Base-by-base conservation (phyloP, 2,113 vertebrate species). In the Indicator maculatus region DNA sequence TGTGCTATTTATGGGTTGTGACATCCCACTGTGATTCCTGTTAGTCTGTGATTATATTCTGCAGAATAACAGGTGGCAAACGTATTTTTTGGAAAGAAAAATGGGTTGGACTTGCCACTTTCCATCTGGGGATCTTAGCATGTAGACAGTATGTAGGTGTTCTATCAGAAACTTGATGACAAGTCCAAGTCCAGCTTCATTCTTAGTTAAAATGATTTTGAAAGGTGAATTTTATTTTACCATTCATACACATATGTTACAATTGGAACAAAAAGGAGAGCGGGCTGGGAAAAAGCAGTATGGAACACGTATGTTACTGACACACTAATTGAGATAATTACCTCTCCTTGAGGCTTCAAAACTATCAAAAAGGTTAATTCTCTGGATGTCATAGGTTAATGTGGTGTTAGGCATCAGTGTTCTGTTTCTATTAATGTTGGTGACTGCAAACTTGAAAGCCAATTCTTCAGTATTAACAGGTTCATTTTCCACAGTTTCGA, bases 391-490 rank as follows among this genome's bases (percentile, higher is more conserved):
- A 12, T 99, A 99, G 97, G 99, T 99, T 97, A 99, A 97, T 26
- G 99, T 99, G 94, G 98, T 99, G 97, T 99, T 99, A 97, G 99
- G 99, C 99, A 99, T 99, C 97, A 99, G 97, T 79, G 98, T 99
- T 97, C 99, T 98, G 97, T 99, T 99, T 97, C 99, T 98, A 96
- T 99, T 99, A 96, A 99, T 99, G 97, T 98, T 99, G 97, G 98
- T 99, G 86, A 99, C 98, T 64, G 99, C 99, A 95, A 99, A 99
- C 98, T 99, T 99, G 98, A 99, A 99, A 89, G 99, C 99, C 97
- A 99, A 95, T 97, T 99, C 99, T 97, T 99, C 99, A 86, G 99
- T 97, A 78, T 99, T 99, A 95, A 99, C 98, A 27, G 99, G 99
- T 93, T 99, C 99, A 74, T 98, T 99, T 98, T 99, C 99, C 95